Evolutionary conservation across 2,113 vertebrate species (phyloP), one percentile per base, ranked within the genome.

Genomic region (Oncorhynchus clarkii): DNA sequence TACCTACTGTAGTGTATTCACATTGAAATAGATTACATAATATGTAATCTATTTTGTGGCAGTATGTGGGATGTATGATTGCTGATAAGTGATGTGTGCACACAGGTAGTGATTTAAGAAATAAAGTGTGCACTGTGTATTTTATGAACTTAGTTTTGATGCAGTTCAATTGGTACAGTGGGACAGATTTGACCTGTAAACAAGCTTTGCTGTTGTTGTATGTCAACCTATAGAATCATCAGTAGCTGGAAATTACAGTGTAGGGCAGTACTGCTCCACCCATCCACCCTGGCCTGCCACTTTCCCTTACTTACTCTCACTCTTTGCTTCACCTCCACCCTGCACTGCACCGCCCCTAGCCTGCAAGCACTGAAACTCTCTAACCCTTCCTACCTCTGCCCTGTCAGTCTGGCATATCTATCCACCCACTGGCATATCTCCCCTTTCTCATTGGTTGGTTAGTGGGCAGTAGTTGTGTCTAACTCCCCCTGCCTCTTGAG

Each of bases 201-300:
- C 27, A 29, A 5, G 5, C 31, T 20, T 54, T 34, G 66, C 18
- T 31, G 27, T 16, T 39, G 39, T 45, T 13, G 13, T 68, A 60
- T 62, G 66, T n/a, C 9, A 77, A 57, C 20, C 18, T 60, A 24
- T 70, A 39, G 16, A 68, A 68, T 16, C 18, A 74, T 13, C 18
- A 27, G 11, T 20, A 6, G 29, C 13, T 31, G 74, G n/a, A 34
- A 5, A 62, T 74, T 66, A 16, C 45, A 66, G 62, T 72, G 48
- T 57, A 26, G 64, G 31, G 76, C 88, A 85, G 88, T 92, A 88
- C 85, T 92, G 87, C 90, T 90, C 87, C 87, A 88, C 88, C 85
- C 87, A 88, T 83, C 59, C 59, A 62, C 59, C 59, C 59, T 22
- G 76, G 83, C 82, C 67, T 5, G 45, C 71, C 82, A 72, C 70